Conservation (phyloP, 2,888 invertebrate species). For the Masnerella sp. region DNA sequence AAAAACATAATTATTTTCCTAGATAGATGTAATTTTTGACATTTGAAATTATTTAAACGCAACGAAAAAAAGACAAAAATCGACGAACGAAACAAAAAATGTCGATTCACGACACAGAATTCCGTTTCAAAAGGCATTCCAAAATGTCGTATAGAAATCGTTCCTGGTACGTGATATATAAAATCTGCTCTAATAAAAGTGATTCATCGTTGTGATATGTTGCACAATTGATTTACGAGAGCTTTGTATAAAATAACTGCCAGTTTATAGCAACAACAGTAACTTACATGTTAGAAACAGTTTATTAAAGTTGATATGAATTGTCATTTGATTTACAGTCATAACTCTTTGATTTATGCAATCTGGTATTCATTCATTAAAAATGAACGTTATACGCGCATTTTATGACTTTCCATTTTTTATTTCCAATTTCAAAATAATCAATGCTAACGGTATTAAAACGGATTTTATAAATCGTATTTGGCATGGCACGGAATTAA, state of each 20-base stretch:
- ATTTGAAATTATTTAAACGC: no score
- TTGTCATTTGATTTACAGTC: conserved; percentile 11
- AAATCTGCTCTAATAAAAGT: conserved; percentile 38
- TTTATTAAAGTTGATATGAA: conserved; percentile 8
- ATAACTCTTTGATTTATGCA: conserved; percentile 10
- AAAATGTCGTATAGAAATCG: conserved; percentile 26
- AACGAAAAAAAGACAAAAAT: not conserved
- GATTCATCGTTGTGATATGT: conserved; percentile 25
- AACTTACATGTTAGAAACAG: conserved; percentile 20
- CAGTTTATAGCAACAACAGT: conserved; percentile 20
- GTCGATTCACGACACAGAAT: conserved; percentile 1
- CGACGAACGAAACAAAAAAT: not conserved
- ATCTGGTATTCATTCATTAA: no score
- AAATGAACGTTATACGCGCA: no score
- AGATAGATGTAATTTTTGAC: no score
- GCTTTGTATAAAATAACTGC: conserved; percentile 32
- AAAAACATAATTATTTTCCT: no score
- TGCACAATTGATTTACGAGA: conserved; percentile 31
- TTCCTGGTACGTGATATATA: conserved; percentile 20
- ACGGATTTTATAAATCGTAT: conserved; percentile 9
- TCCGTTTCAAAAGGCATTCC: conserved; percentile 8
- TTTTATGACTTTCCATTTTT: no score
- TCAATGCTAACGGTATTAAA: no score
- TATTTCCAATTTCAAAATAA: no score
- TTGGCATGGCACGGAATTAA: not conserved